Percentiles rank a stretch among this genome's conserved stretches.
Evolutionary conservation across 2,797 vertebrate species (phyloP).

Genomic region (Sebastes aleutianus): DNA sequence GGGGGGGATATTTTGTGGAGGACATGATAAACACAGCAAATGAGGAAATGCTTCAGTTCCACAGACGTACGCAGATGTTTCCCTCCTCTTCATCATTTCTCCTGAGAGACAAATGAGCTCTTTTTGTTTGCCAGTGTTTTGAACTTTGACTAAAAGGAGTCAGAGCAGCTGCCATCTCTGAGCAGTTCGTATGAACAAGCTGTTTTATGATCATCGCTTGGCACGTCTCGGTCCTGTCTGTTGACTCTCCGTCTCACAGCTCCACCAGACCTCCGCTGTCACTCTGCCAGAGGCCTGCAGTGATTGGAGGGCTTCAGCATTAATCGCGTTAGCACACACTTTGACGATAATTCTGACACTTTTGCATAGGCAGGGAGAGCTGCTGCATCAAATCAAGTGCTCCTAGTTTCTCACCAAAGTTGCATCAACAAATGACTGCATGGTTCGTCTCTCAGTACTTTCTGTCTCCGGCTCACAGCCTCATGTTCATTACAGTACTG

Average conservation of each 20-base stretch:
- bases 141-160: constrained; percentile 4
- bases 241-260: constrained; percentile 1
- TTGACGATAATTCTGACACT: neutral
- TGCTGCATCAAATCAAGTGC: neutral
- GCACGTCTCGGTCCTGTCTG: neutral
- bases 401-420: neutral
- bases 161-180: constrained; percentile 7
- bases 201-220: constrained; percentile 17
- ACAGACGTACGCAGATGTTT: neutral
- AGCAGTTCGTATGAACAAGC: neutral
- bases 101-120: neutral
- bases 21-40: neutral
- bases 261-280: neutral
- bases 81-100: neutral
- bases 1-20: neutral
- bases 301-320: neutral
- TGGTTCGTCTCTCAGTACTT: neutral
- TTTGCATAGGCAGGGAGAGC: neutral
- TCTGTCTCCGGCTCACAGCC: neutral
- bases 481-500: neutral
- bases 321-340: neutral
- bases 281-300: neutral
- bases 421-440: neutral
- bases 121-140: neutral
- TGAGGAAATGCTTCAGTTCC: neutral